phyloP scores from a whole-genome alignment of 2,888 invertebrate species.

The Zonitis immaculata region DNA sequence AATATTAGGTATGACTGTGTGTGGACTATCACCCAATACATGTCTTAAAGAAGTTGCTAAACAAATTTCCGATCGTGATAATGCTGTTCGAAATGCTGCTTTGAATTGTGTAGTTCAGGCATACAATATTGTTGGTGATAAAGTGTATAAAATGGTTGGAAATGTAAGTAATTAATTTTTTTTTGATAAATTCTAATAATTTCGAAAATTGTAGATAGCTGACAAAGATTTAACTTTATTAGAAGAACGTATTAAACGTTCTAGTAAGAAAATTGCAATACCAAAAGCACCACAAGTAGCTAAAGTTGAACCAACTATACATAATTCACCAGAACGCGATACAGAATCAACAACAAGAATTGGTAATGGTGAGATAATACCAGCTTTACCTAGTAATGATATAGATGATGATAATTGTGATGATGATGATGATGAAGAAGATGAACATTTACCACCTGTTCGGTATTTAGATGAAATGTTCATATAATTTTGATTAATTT shows the following conservation, averaged over 20 bases:
- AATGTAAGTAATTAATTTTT: conserved; percentile 55
- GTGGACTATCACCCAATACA: conserved; percentile 72
- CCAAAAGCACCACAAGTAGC: neutral
- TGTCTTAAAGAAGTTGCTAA: conserved; percentile 88
- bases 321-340: neutral
- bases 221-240: conserved; percentile 93
- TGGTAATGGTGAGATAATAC: neutral
- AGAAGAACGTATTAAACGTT: conserved; percentile 94
- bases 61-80: conserved; percentile 94
- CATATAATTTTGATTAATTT: conserved; percentile 2
- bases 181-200: neutral
- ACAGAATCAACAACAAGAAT: neutral
- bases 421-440: conserved; percentile 34
- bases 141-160: conserved; percentile 85
- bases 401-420: conserved; percentile 46
- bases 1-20: conserved; percentile 58
- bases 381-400: conserved; percentile 33
- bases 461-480: conserved; percentile 28
- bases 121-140: conserved; percentile 87
- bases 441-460: conserved; percentile 31
- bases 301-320: conserved; percentile 2
- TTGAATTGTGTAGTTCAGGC: conserved; percentile 90
- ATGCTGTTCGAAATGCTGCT: conserved; percentile 92
- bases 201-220: conserved; percentile 58
- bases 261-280: conserved; percentile 54